These are phyloP conservation scores for Rhegmatorhina hoffmannsi DNA, from an alignment of 2,113 vertebrate genomes.

Conservation along the genomic window DNA sequence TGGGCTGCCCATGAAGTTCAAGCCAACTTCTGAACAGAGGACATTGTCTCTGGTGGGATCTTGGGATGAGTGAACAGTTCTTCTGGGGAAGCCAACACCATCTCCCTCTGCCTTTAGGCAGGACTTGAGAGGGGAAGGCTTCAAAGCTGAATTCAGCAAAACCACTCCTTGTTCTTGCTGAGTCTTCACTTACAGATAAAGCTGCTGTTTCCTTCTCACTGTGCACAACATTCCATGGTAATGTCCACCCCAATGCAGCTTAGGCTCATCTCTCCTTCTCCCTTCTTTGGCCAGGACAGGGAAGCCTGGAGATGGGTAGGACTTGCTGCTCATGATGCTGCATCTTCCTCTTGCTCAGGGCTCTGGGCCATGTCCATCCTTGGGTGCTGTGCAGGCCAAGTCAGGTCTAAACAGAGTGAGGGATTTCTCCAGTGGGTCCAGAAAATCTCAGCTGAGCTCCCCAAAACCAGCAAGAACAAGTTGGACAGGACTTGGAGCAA, in stretches of 20 bases:
- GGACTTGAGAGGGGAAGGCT: neutral
- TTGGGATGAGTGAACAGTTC: accelerated
- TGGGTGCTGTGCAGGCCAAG: neutral
- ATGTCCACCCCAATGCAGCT: neutral
- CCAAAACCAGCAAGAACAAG: neutral
- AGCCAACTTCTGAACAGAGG: neutral
- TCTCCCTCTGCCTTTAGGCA: neutral
- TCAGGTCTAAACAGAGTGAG: neutral
- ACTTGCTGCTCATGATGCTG: accelerated
- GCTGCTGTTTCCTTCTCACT: neutral
- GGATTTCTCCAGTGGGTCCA: neutral
- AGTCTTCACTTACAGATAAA: neutral
- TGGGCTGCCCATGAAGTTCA: neutral
- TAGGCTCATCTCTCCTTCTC: neutral
- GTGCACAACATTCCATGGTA: neutral
- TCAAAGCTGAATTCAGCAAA: neutral
- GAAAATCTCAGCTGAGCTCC: neutral
- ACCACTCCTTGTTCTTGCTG: neutral
- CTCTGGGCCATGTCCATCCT: accelerated
- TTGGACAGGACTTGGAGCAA: neutral
- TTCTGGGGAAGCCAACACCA: neutral
- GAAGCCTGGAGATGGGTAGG: neutral
- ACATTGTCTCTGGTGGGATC: neutral
- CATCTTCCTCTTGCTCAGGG: accelerated
- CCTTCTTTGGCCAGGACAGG: accelerated